These are phyloP conservation scores for Microctenopoma steveboyesi DNA, from an alignment of 2,797 vertebrate species.

Conservation along the genomic window DNA sequence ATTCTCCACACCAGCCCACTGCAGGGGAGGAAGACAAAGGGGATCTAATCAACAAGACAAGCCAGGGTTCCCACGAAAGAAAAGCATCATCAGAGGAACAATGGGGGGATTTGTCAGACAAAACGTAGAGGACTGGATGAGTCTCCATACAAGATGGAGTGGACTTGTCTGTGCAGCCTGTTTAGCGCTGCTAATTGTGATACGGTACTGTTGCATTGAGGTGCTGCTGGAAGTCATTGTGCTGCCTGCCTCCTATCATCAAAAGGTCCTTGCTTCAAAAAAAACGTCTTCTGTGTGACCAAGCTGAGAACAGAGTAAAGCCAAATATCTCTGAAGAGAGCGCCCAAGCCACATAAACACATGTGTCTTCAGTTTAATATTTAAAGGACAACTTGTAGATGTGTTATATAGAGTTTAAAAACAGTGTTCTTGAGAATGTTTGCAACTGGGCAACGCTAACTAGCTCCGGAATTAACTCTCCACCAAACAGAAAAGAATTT, in stretches of 20 bases:
- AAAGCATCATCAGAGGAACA: constrained; percentile 84
- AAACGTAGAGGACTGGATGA: constrained; percentile 84
- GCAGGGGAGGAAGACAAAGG: constrained; percentile 84
- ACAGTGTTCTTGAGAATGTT: constrained; percentile 16
- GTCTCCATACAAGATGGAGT: constrained; percentile 83
- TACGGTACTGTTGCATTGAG: constrained; percentile 83
- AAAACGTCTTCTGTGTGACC: constrained; percentile 69
- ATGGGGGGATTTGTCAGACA: constrained; percentile 84
- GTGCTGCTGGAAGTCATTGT: constrained; percentile 84
- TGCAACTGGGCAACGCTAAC: constrained; percentile 51
- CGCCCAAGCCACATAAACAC: constrained; percentile 32
- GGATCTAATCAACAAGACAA: constrained; percentile 86
- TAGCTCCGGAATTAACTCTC: constrained; percentile 52
- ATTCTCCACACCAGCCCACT: constrained; percentile 79
- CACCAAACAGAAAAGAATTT: constrained; percentile 45
- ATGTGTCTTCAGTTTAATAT: constrained; percentile 48
- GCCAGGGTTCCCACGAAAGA: constrained; percentile 85
- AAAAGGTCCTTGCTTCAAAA: constrained; percentile 79
- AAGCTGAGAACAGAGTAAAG: constrained; percentile 70
- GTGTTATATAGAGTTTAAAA: constrained; percentile 12
- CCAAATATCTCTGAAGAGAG: constrained; percentile 60
- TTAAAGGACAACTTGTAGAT: constrained; percentile 22
- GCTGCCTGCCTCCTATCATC: constrained; percentile 82
- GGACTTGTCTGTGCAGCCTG: constrained; percentile 81
- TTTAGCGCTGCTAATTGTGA: constrained; percentile 84